Conservation (phyloP, 2,797 vertebrate genomes). For the Oophaga sylvatica region DNA sequence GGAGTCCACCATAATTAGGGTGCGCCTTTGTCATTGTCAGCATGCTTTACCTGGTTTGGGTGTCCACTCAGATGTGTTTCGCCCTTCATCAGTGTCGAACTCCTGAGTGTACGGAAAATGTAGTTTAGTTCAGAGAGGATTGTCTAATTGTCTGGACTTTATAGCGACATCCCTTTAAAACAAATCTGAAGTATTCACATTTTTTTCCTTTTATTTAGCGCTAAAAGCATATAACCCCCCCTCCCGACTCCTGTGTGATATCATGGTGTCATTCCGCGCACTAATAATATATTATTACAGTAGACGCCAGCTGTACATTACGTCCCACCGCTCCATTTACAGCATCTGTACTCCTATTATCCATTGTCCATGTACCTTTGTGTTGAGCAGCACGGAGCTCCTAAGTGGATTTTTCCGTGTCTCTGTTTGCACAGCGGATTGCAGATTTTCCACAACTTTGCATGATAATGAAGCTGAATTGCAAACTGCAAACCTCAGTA, state of each 20-base stretch:
- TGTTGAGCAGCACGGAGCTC: not conserved
- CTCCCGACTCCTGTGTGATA: not conserved
- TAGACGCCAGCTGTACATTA: not conserved
- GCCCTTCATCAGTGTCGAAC: too few species aligned
- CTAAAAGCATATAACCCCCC: not conserved
- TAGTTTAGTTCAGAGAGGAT: too few species aligned
- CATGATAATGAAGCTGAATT: slow-evolving; percentile 31
- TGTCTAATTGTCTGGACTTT: too few species aligned
- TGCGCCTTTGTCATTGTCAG: too few species aligned
- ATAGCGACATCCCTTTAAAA: too few species aligned
- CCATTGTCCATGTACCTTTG: not conserved
- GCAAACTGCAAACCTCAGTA: not conserved
- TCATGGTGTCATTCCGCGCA: too few species aligned
- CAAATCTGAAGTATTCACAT: not conserved
- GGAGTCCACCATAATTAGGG: too few species aligned
- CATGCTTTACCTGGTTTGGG: too few species aligned
- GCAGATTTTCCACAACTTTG: slow-evolving; percentile 30
- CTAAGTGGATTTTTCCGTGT: slow-evolving; percentile 32
- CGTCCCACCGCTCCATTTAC: not conserved
- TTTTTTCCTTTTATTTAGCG: not conserved
- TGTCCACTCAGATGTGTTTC: too few species aligned
- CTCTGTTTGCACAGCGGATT: slow-evolving; percentile 33
- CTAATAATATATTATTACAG: not conserved
- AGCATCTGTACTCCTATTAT: slow-evolving; percentile 18
- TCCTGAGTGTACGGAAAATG: too few species aligned